phyloP scores from a whole-genome alignment of 2,797 vertebrate species.

The Chaenodraco wilsoni region DNA sequence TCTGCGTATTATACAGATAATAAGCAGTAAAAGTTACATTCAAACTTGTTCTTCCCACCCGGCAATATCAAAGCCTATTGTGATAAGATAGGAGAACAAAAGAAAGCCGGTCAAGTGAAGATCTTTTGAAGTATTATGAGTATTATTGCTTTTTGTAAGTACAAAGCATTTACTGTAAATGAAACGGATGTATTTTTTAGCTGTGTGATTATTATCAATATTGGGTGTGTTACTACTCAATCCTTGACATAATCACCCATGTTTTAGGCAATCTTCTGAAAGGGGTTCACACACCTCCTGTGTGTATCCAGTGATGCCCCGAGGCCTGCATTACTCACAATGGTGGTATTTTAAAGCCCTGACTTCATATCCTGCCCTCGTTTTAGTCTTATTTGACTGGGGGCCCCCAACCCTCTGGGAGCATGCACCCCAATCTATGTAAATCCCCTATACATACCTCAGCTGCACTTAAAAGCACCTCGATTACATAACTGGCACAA shows the following conservation, averaged over 20 bases:
- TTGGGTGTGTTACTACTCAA: slow-evolving; percentile 9
- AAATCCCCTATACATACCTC: slow-evolving; percentile 71
- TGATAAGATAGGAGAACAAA: slow-evolving; percentile 66
- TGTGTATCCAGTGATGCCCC: slow-evolving; percentile 54
- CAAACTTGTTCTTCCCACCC: slow-evolving; percentile 12
- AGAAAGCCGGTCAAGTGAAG: slow-evolving; percentile 1
- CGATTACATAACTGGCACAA: slow-evolving; percentile 60
- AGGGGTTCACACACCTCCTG: slow-evolving; percentile 50
- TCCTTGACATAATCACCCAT: slow-evolving; percentile 38
- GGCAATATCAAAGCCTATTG: slow-evolving; percentile 3
- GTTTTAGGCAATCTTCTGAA: slow-evolving; percentile 39
- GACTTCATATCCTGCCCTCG: slow-evolving; percentile 77
- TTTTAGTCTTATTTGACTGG: slow-evolving; percentile 68
- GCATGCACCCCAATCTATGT: slow-evolving; percentile 66
- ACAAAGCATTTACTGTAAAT: slow-evolving; percentile 37
- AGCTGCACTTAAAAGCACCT: slow-evolving; percentile 51
- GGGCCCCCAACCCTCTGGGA: slow-evolving; percentile 49
- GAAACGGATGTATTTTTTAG: slow-evolving; percentile 4
- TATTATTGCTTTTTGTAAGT: slow-evolving; percentile 20
- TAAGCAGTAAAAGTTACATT: slow-evolving; percentile 45
- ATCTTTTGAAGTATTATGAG: slow-evolving; percentile 20
- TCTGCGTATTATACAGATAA: slow-evolving; percentile 20
- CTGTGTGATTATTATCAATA: background rate
- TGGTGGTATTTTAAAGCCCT: slow-evolving; percentile 68
- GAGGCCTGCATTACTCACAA: slow-evolving; percentile 63